Conservation (phyloP, 2,797 vertebrate genomes). For the Lepilemur ruficaudatus region DNA sequence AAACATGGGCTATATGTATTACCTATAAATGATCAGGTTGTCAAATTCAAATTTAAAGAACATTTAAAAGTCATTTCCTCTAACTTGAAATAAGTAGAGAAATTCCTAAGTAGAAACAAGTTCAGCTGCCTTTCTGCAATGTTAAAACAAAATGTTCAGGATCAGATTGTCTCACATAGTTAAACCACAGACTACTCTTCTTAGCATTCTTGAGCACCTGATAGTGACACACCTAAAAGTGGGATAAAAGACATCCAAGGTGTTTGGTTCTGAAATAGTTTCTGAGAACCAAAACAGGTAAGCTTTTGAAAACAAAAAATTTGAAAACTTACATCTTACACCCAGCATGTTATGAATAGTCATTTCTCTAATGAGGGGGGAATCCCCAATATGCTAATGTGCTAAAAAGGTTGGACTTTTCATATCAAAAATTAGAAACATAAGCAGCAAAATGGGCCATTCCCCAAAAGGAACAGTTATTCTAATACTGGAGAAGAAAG, state of each 20-base stretch:
- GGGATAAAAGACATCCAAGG: not conserved
- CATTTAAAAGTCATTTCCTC: slow-evolving; percentile 23
- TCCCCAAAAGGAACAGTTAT: not conserved
- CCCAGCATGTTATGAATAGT: not conserved
- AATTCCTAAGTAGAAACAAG: not conserved
- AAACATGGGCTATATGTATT: not conserved
- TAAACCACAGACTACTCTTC: not conserved
- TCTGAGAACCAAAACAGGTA: not conserved
- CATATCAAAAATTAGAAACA: not conserved
- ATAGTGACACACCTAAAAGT: not conserved
- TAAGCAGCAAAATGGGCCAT: not conserved
- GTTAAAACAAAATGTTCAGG: slow-evolving; percentile 28
- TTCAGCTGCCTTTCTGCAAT: not conserved
- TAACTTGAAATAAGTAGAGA: not conserved
- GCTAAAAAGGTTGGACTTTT: not conserved
- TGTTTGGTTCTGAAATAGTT: not conserved
- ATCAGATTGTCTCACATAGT: not conserved
- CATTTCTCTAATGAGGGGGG: not conserved
- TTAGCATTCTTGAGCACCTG: not conserved
- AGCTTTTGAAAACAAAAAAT: not conserved
- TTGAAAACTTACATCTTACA: not conserved
- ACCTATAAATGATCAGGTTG: not conserved
- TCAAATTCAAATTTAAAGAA: slow-evolving; percentile 12
- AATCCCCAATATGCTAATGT: not conserved
- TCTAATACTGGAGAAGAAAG: slow-evolving; percentile 12